Evolutionary conservation across 1,140 invertebrate genomes (phyloP).

Genomic region (Lordiphosa mommai): DNA sequence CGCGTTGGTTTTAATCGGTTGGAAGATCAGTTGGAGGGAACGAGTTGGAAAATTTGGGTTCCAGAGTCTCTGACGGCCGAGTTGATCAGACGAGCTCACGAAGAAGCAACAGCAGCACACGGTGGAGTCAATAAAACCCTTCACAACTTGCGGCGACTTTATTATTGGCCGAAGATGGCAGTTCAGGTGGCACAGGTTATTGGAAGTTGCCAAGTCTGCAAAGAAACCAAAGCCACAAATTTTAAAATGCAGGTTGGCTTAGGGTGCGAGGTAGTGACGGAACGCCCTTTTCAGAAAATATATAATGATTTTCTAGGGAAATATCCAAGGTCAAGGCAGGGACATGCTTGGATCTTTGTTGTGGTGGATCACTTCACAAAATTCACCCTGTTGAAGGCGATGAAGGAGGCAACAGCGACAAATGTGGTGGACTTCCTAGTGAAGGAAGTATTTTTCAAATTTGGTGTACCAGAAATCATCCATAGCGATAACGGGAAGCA

Average conservation of each 20-base stretch:
- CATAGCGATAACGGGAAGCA: background rate
- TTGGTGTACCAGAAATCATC: background rate
- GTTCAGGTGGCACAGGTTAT: background rate
- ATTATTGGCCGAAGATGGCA: no score
- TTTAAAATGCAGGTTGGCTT: background rate
- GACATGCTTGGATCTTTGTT: conserved; percentile 1
- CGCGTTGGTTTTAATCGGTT: no score
- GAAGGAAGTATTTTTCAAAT: background rate
- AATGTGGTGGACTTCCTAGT: background rate
- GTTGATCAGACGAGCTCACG: background rate
- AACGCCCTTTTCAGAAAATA: background rate
- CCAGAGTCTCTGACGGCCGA: background rate
- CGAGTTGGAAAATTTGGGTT: conserved; percentile 3
- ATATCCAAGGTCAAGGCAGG: background rate
- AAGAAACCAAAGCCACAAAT: background rate
- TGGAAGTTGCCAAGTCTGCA: background rate
- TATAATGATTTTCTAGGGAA: conserved; percentile 4
- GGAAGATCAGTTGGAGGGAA: background rate
- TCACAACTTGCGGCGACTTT: no score
- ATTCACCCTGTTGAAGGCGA: background rate
- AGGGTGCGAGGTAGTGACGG: background rate
- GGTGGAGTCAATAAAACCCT: no score
- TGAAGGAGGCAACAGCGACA: background rate
- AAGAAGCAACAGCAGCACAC: background rate
- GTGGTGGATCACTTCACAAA: conserved; percentile 1